Percentiles rank a stretch among this genome's conserved stretches.
phyloP scores from a whole-genome alignment of 2,888 invertebrate species.

The Diarsia mendica region DNA sequence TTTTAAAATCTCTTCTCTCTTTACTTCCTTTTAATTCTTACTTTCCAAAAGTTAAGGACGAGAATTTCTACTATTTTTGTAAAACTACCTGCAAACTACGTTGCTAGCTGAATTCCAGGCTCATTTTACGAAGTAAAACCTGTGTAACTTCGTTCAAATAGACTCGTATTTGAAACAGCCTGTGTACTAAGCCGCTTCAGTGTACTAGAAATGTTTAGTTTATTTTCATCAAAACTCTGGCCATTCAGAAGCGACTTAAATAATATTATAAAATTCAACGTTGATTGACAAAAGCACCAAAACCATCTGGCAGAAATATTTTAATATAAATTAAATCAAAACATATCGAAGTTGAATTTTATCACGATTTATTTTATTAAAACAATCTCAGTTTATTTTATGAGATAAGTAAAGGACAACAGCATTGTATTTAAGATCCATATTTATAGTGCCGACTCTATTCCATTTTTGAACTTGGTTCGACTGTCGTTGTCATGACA shows the following conservation, averaged over 20 bases:
- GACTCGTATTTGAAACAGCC: conserved; percentile 15
- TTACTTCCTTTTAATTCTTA: not conserved
- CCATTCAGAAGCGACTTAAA: conserved; percentile 10
- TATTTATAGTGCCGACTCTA: too few species aligned
- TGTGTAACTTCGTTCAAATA: not conserved
- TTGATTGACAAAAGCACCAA: conserved; percentile 4
- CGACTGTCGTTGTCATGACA: too few species aligned
- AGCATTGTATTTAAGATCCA: not conserved
- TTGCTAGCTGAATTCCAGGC: not conserved
- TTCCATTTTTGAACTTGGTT: too few species aligned
- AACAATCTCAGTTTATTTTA: not conserved
- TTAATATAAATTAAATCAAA: conserved; percentile 29
- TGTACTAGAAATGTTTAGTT: conserved; percentile 26
- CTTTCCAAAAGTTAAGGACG: not conserved
- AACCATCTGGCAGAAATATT: conserved; percentile 13
- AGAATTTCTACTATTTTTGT: not conserved
- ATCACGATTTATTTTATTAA: conserved; percentile 30
- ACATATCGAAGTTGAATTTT: conserved; percentile 1
- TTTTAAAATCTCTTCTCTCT: not conserved
- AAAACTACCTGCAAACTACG: not conserved
- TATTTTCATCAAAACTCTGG: conserved; percentile 23
- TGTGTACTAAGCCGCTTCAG: conserved; percentile 9
- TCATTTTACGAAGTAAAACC: not conserved
- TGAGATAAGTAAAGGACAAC: not conserved
- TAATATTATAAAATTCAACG: conserved; percentile 7